Evolutionary conservation across 2,113 vertebrate genomes (phyloP).

Genomic region (Xiphophorus maculatus): DNA sequence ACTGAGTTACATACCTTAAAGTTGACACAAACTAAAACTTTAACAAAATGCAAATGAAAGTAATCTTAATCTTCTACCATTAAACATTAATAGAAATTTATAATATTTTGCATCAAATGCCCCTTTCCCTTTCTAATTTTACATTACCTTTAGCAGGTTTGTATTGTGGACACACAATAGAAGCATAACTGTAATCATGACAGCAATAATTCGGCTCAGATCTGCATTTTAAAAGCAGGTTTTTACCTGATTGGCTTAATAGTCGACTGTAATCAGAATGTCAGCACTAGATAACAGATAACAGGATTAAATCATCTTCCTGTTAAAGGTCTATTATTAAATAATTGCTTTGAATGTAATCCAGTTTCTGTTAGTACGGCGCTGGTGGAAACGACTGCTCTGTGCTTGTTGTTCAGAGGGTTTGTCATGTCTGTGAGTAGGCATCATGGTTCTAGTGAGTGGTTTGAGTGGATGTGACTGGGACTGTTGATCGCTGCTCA

Average conservation of each 20-base stretch:
- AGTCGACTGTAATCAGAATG: not conserved
- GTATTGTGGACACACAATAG: too few relatives aligned
- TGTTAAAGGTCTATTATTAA: not conserved
- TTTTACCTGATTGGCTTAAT: not conserved
- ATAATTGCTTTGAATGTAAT: not conserved
- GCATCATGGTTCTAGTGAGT: conserved; percentile 26
- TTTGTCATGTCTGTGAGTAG: conserved; percentile 35
- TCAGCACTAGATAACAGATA: not conserved
- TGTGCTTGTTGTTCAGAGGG: conserved; percentile 13
- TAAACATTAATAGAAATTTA: not conserved
- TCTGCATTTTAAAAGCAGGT: conserved; percentile 6
- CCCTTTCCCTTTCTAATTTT: not conserved
- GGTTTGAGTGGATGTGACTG: conserved; percentile 41
- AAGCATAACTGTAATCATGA: not conserved
- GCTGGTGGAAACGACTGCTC: not conserved
- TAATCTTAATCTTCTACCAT: not conserved
- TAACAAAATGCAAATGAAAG: not conserved
- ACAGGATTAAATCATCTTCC: not conserved
- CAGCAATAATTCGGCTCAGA: not conserved
- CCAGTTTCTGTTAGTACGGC: not conserved
- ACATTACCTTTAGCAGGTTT: not conserved
- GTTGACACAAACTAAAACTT: not conserved
- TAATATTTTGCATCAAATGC: not conserved
- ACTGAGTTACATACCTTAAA: not conserved
- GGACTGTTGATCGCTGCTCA: conserved; percentile 43